Conservation (phyloP, 2,113 vertebrate species). For the Colaptes auratus region DNA sequence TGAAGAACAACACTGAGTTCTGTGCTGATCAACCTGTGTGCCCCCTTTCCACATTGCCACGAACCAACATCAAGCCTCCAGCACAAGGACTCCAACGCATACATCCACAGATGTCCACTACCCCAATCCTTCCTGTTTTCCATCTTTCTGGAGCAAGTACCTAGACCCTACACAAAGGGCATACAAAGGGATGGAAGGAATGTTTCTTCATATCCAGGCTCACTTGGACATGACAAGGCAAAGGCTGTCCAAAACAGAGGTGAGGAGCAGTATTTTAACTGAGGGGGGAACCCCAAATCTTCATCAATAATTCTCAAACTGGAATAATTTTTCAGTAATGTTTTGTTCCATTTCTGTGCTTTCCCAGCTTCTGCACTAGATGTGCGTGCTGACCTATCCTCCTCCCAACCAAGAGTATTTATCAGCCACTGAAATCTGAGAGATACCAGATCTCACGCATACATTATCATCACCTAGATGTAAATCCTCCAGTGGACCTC, state of each 20-base stretch:
- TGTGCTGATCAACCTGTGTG: background rate
- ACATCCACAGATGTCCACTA: background rate
- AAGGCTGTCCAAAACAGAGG: fast-evolving
- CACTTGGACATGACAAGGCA: background rate
- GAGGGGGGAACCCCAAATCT: fast-evolving
- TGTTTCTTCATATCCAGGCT: background rate
- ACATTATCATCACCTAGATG: background rate
- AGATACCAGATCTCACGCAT: background rate
- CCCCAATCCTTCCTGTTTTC: background rate
- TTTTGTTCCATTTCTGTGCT: background rate
- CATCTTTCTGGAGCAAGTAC: background rate
- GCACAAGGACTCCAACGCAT: background rate
- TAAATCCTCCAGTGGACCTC: background rate
- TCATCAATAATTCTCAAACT: background rate
- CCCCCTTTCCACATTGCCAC: background rate
- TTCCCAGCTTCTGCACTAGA: background rate
- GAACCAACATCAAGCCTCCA: background rate
- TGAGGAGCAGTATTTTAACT: background rate
- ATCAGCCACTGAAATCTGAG: background rate
- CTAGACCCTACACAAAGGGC: background rate
- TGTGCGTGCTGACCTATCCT: background rate
- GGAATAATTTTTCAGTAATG: background rate
- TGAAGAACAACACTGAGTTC: background rate
- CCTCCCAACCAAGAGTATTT: background rate
- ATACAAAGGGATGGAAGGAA: background rate